Evolutionary conservation across 2,888 invertebrate genomes (phyloP), one percentile per base, ranked within the genome.

Genomic region (Cremastobaeus sp.): DNA sequence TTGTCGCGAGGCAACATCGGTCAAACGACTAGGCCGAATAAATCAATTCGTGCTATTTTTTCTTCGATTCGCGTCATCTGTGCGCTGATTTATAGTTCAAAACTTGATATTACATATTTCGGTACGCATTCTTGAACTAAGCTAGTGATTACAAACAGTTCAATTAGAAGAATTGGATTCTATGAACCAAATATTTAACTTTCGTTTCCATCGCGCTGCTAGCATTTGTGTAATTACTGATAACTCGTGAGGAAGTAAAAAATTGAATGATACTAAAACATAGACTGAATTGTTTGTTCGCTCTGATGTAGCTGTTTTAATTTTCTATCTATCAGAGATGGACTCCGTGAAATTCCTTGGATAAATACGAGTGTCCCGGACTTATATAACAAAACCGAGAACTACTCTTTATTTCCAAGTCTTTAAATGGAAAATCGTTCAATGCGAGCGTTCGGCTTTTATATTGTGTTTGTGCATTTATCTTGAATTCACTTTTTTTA

Each of bases 361-460:
- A 32, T 32, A 48, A 48, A 48, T 48, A 48, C 45, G 30, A 48
- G 11, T 17, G 15, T 12, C 18, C 18, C 21, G 77, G 65, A 48
- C 62, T 64, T 77, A 78, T 54, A 76, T 79, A 79, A 78, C 78
- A 80, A 80, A 78, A 74, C 73, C 32, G 48, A 75, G 74, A 77
- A 79, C 78, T 78, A 77, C 76, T 78, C 77, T 76, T 78, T 79
- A 79, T 79, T 79, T 80, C 69, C 62, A 76, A 79, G 77, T 72
- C 77, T 78, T 72, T 71, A 77, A 78, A 78, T 60, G 30, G 37
- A 30, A 12, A 68, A 65, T 28, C 48, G 15, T 39, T 60, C 59
- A 47, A 18, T 47, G 25, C 37, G 12, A 18, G 20, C 62, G 50
- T 64, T 64, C 21, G 28, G 30, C 48, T 6, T 32, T 43, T n/a